phyloP scores from a whole-genome alignment of 2,113 vertebrate species.

The Mustelus asterias region DNA sequence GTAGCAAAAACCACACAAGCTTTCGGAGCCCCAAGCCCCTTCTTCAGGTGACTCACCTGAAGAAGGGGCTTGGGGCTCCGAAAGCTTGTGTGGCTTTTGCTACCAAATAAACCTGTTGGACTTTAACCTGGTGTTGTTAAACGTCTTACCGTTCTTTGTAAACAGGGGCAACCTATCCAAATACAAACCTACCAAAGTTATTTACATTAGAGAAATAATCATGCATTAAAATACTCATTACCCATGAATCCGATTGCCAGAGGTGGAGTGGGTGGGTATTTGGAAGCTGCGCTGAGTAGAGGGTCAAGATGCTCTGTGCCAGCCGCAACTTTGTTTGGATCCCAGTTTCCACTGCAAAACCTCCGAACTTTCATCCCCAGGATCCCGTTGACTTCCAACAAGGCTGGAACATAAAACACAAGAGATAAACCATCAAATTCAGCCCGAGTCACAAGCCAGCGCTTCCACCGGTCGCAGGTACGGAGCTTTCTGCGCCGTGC shows the following conservation, averaged over 20 bases:
- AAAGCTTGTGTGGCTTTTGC: too few relatives aligned
- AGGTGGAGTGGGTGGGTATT: conserved; percentile 42
- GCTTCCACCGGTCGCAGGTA: not conserved
- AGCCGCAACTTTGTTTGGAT: conserved; percentile 48
- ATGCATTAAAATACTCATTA: not conserved
- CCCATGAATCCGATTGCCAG: conserved; percentile 61
- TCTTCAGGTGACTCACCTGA: too few relatives aligned
- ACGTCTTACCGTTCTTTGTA: too few relatives aligned
- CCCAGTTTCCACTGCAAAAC: conserved; percentile 66
- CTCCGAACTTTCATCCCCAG: conserved; percentile 64
- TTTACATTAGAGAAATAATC: not conserved
- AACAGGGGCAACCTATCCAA: not conserved
- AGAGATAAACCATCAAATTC: fast-evolving
- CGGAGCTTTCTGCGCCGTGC: not conserved
- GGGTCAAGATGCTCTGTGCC: conserved; percentile 63
- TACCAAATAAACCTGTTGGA: too few relatives aligned
- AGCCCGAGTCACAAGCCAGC: not conserved
- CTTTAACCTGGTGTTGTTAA: too few relatives aligned
- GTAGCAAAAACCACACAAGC: too few relatives aligned
- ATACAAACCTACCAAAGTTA: not conserved
- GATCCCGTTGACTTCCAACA: conserved; percentile 65
- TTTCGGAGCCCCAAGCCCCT: too few relatives aligned
- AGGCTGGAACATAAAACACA: conserved; percentile 51
- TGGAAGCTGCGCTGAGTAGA: conserved; percentile 54
- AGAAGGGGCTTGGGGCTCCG: too few relatives aligned